These are phyloP conservation scores for Chelon auratus DNA, from an alignment of 2,797 vertebrate genomes.

Conservation along the genomic window DNA sequence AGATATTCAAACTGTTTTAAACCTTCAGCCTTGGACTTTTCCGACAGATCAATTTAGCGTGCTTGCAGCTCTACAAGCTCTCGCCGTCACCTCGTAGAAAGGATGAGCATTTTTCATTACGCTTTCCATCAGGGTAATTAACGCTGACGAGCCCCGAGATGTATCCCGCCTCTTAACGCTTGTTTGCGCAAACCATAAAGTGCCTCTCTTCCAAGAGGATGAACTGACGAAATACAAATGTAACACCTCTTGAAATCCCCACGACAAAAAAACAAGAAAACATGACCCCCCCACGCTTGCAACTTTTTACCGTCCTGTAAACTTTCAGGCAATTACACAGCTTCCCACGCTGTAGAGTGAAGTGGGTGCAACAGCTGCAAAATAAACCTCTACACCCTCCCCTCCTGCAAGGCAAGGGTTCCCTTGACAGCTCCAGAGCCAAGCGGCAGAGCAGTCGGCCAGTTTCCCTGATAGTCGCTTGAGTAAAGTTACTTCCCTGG, in stretches of 20 bases:
- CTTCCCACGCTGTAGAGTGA: background rate
- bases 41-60: constrained; percentile 34
- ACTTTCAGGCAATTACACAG: constrained; percentile 44
- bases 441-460: background rate
- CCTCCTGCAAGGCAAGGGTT: constrained; percentile 20
- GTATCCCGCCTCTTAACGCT: constrained; percentile 34
- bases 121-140: constrained; percentile 51
- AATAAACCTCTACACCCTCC: constrained; percentile 29
- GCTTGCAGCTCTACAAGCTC: constrained; percentile 22
- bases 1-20: constrained; percentile 12
- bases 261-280: constrained; percentile 36
- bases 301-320: constrained; percentile 39
- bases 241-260: constrained; percentile 35
- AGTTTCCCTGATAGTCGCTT: background rate
- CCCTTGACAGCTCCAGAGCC: constrained; percentile 12
- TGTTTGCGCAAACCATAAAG: constrained; percentile 51
- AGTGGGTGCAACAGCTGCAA: constrained; percentile 37
- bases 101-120: constrained; percentile 38
- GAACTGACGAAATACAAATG: constrained; percentile 61
- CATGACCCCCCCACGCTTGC: constrained; percentile 30
- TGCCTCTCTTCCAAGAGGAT: constrained; percentile 30
- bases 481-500: constrained; percentile 19
- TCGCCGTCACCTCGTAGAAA: constrained; percentile 4
- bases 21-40: constrained; percentile 14
- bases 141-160: constrained; percentile 26